These are phyloP conservation scores for Prinia subflava DNA, from an alignment of 2,113 vertebrate genomes.

Conservation along the genomic window DNA sequence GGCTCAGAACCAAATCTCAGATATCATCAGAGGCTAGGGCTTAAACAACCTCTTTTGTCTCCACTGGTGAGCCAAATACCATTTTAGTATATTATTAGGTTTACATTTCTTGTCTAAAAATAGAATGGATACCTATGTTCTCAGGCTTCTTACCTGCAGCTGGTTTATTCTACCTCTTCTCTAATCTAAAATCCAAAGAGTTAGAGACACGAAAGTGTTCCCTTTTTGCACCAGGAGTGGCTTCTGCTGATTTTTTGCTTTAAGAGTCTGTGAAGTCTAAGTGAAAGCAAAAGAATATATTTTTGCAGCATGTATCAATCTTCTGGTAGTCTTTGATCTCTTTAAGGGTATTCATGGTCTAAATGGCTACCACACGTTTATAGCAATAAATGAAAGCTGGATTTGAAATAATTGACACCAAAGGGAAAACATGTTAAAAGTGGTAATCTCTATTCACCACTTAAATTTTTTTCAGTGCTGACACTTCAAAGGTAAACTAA, in stretches of 20 bases:
- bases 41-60: background rate
- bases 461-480: conserved; percentile 15
- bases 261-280: conserved; percentile 45
- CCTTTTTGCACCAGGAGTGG: background rate
- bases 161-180: conserved; percentile 33
- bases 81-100: background rate
- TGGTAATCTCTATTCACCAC: conserved; percentile 45
- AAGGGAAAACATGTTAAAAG: conserved; percentile 71
- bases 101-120: conserved; percentile 37
- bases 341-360: conserved; percentile 63
- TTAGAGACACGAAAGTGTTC: conserved; percentile 12
- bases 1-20: background rate
- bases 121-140: background rate
- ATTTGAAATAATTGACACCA: conserved; percentile 77
- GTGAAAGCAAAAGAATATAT: conserved; percentile 48
- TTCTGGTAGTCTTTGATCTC: conserved; percentile 70
- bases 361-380: conserved; percentile 66
- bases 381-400: conserved; percentile 66
- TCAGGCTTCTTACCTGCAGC: background rate
- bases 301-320: conserved; percentile 62
- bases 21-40: background rate
- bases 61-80: background rate
- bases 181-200: conserved; percentile 32
- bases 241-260: conserved; percentile 53
- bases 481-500: conserved; percentile 56